phyloP scores from a whole-genome alignment of 1,140 invertebrate species.

The Microplitis mediator region DNA sequence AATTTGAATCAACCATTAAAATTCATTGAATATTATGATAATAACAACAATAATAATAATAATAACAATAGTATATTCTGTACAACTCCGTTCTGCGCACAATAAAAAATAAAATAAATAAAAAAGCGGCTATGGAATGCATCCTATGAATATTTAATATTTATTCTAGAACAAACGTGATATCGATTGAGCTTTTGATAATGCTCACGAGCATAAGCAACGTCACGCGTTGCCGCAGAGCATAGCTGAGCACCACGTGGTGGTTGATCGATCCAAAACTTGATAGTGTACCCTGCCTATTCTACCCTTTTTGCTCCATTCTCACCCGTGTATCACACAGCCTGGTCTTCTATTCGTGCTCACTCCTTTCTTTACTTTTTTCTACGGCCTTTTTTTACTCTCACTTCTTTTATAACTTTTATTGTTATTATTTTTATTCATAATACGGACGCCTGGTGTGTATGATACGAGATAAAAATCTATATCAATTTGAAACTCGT shows the following conservation, averaged over 20 bases:
- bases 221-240: slow-evolving; percentile 1
- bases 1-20: no score
- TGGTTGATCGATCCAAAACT: background rate
- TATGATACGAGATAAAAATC: no score
- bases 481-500: no score
- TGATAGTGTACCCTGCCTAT: background rate
- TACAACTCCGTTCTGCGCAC: no score
- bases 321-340: background rate
- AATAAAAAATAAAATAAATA: background rate
- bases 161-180: background rate
- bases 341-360: background rate
- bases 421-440: no score
- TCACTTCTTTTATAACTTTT: no score
- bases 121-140: background rate
- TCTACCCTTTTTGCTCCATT: background rate
- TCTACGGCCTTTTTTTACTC: no score
- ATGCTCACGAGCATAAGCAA: slow-evolving; percentile 4
- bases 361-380: background rate
- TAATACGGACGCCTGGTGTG: no score
- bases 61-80: no score
- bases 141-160: slow-evolving; percentile 4
- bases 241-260: background rate
- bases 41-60: no score
- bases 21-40: no score
- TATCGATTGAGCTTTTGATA: slow-evolving; percentile 17